Evolutionary conservation across 2,888 invertebrate species (phyloP).

Genomic region (Philonicus albiceps): DNA sequence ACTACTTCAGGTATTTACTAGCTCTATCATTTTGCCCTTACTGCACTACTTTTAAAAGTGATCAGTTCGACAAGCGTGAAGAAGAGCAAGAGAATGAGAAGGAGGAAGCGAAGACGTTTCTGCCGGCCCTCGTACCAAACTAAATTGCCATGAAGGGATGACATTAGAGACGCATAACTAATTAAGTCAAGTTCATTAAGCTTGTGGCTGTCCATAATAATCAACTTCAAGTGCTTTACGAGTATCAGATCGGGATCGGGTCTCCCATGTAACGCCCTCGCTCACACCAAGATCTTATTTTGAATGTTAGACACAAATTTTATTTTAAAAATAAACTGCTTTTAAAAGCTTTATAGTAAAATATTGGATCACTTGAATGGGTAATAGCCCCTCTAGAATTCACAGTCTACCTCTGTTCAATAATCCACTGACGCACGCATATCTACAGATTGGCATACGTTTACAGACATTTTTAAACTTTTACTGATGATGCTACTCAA

Average conservation of each 20-base stretch:
- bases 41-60: neutral
- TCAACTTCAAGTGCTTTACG: conserved; percentile 1
- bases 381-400: neutral
- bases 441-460: neutral
- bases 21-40: neutral
- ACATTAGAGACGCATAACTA: conserved; percentile 43
- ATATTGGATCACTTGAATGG: neutral
- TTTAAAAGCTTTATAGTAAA: neutral
- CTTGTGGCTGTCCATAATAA: conserved; percentile 21
- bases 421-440: neutral
- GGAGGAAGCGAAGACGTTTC: neutral
- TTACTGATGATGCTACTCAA: no score
- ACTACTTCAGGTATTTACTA: no score
- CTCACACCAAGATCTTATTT: neutral
- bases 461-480: neutral
- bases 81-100: neutral
- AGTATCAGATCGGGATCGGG: neutral
- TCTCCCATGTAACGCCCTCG: neutral
- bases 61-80: neutral
- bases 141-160: neutral
- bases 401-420: neutral
- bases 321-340: neutral
- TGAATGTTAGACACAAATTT: neutral
- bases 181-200: conserved; percentile 16
- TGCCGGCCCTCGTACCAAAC: neutral